These are phyloP conservation scores for Butorides virescens DNA, from an alignment of 2,113 vertebrate species.

Conservation along the genomic window DNA sequence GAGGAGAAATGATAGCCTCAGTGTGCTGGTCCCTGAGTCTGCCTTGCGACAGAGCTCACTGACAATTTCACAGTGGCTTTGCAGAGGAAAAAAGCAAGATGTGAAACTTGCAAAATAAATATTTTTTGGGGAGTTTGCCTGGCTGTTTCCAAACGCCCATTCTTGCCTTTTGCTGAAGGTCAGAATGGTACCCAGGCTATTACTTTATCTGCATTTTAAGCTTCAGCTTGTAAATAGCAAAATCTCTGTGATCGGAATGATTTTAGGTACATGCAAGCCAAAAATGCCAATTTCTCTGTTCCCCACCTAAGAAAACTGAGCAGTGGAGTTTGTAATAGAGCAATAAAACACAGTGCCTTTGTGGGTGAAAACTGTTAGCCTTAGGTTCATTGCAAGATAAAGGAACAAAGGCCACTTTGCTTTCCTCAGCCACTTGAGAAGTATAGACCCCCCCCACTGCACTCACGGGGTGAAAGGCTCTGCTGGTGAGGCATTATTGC, in stretches of 20 bases:
- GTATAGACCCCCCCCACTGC: background rate
- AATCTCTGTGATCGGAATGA: background rate
- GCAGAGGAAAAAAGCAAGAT: background rate
- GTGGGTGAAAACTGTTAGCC: constrained; percentile 27
- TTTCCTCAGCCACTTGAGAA: constrained; percentile 20
- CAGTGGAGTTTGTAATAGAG: background rate
- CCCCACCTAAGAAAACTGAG: background rate
- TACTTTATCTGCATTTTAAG: background rate
- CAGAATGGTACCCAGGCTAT: background rate
- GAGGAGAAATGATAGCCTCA: background rate
- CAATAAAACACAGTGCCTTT: background rate
- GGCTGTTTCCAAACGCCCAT: background rate
- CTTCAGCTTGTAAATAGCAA: background rate
- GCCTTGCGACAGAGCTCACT: background rate
- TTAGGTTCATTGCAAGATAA: background rate
- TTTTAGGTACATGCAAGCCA: background rate
- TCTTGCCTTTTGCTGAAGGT: background rate
- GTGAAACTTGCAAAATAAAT: background rate
- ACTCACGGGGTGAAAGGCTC: background rate
- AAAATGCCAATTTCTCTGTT: background rate
- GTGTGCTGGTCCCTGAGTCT: background rate
- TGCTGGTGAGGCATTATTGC: background rate
- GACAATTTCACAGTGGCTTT: background rate
- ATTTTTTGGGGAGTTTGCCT: background rate
- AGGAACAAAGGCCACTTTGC: constrained; percentile 31